Evolutionary conservation across 2,797 vertebrate genomes (phyloP), one percentile per base, ranked within the genome.

Genomic region (Petrocephalus schoutedeni): DNA sequence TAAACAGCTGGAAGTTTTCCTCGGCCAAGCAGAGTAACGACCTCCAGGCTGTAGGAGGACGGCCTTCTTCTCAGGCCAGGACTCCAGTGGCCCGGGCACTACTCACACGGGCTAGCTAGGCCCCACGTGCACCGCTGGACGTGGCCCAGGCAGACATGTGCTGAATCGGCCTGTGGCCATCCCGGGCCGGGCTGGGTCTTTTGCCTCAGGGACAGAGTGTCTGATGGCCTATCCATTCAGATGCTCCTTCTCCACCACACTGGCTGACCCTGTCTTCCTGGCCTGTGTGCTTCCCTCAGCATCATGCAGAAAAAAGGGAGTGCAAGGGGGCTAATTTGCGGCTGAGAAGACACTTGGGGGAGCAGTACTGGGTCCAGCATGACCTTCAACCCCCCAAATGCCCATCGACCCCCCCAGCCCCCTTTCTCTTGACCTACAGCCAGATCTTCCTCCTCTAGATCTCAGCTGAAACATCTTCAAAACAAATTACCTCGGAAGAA

Each of bases 151-250:
- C 8, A n/a, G 21, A 61, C 59, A 61, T 28, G 16, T 49, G 91
- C 93, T 92, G 67, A 92, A 93, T 92, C 93, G 93, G 93, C 92
- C 93, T 93, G 92, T 94, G 94, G 93, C 92, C 91, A 87, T 90
- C 90, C 5, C 12, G 67, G 87, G 59, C 36, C 19, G 12, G 87
- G 53, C n/a, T 19, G 12, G 56, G 92, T 92, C 91, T 92, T 85
- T 82, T 45, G 74, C 58, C 41, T 88, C 16, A 28, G 32, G 74
- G 80, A 64, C 7, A 7, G n/a, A 1, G 45, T 56, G 85, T 45
- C 16, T 21, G 56, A 74, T n/a, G 71, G 86, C 32, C 32, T 85
- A n/a, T n/a, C 21, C 8, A 32, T 54, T 14, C 9, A 1, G 23
- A 8, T 64, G 28, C 41, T 45, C 3, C 4, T 28, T 86, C 56